phyloP scores from a whole-genome alignment of 2,113 vertebrate species.

The Halcyon senegalensis region DNA sequence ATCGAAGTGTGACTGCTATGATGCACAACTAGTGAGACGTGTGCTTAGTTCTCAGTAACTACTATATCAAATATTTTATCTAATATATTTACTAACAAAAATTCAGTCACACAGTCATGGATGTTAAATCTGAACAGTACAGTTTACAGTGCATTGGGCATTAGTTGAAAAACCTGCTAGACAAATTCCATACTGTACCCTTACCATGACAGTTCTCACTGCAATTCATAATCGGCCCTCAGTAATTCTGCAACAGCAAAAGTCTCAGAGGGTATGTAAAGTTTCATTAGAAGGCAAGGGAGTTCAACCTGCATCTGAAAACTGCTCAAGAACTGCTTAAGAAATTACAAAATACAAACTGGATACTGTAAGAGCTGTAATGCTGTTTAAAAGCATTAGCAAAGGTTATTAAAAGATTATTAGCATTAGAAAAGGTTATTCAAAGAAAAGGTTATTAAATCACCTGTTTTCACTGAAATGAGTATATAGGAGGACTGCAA shows the following conservation, averaged over 20 bases:
- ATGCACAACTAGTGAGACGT: not conserved
- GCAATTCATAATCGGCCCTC: not conserved
- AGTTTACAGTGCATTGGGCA: not conserved
- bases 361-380: not conserved
- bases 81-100: not conserved
- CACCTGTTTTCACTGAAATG: not conserved
- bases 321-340: not conserved
- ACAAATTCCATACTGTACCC: not conserved
- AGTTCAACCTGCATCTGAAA: not conserved
- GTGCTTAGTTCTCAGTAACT: not conserved
- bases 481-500: not conserved
- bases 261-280: not conserved
- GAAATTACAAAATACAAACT: not conserved
- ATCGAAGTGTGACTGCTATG: not conserved
- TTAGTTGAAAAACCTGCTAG: not conserved
- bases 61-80: not conserved
- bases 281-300: not conserved
- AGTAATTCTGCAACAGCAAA: not conserved
- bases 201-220: not conserved
- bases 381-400: not conserved
- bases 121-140: not conserved
- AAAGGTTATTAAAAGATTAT: not conserved
- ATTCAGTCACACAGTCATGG: not conserved
- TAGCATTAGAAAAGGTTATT: too few relatives aligned
- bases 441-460: not conserved